Percentiles rank a stretch among this genome's conserved stretches.
Evolutionary conservation across 1,140 invertebrate species (phyloP).

Genomic region (Wasmannia auropunctata): DNA sequence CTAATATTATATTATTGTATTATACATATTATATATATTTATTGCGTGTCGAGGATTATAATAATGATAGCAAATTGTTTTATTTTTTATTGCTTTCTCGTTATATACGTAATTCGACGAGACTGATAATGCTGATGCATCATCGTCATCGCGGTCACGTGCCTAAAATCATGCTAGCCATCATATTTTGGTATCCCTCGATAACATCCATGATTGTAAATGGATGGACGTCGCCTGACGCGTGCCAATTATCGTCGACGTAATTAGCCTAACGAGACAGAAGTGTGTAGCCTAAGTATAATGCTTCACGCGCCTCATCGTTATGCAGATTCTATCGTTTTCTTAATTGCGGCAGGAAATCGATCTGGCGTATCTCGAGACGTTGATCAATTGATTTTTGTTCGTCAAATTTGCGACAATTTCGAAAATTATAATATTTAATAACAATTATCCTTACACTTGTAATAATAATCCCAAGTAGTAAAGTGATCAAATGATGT

Average conservation of each 20-base stretch:
- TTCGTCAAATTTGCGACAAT: neutral
- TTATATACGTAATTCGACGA: constrained; percentile 2
- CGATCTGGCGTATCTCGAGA: constrained; percentile 12
- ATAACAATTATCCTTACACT: neutral
- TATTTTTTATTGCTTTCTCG: neutral
- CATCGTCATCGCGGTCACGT: constrained; percentile 8
- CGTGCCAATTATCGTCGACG: constrained; percentile 44
- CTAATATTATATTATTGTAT: neutral
- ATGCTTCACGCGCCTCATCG: neutral
- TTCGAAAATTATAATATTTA: neutral
- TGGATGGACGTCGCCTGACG: constrained; percentile 5
- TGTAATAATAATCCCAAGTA: too few relatives aligned
- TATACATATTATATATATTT: too few relatives aligned
- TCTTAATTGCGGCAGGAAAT: constrained; percentile 25
- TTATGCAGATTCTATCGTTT: constrained; percentile 20
- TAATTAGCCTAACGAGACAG: constrained; percentile 58
- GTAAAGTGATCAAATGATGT: too few relatives aligned
- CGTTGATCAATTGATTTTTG: neutral
- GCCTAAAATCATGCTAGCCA: constrained; percentile 7
- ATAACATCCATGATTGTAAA: constrained; percentile 47
- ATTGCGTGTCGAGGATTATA: neutral
- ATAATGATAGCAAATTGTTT: neutral
- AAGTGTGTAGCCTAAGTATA: constrained; percentile 3
- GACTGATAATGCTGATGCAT: neutral
- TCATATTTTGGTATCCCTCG: constrained; percentile 12